phyloP scores from a whole-genome alignment of 2,797 vertebrate genomes.

The Diplodus sargus region DNA sequence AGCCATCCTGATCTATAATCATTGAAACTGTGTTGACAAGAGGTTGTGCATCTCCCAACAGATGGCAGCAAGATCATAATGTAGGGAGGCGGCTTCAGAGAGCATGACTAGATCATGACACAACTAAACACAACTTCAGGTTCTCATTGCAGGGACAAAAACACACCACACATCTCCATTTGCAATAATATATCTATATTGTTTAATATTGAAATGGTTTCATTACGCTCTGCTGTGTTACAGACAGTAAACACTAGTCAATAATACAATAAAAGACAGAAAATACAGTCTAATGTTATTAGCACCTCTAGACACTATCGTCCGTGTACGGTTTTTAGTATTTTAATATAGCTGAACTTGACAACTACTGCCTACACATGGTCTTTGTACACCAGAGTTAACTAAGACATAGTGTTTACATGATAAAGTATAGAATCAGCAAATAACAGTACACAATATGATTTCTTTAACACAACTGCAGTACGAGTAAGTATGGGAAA shows the following conservation, averaged over 20 bases:
- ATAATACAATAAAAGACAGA: constrained; percentile 87
- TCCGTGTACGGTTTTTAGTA: constrained; percentile 83
- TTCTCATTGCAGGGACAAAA: constrained; percentile 37
- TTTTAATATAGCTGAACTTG: constrained; percentile 81
- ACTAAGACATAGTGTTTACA: constrained; percentile 85
- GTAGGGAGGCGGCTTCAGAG: background rate
- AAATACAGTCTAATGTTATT: constrained; percentile 88
- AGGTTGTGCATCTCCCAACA: constrained; percentile 45
- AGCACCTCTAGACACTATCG: constrained; percentile 89
- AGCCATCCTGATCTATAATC: background rate
- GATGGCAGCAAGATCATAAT: constrained; percentile 59
- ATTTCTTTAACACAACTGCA: constrained; percentile 76
- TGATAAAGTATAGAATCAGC: constrained; percentile 81
- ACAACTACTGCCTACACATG: constrained; percentile 83
- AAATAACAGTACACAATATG: constrained; percentile 79
- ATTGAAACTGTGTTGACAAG: background rate
- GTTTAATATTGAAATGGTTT: constrained; percentile 87
- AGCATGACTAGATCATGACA: background rate
- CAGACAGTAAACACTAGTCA: constrained; percentile 87
- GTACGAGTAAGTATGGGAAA: constrained; percentile 63
- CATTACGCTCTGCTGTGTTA: constrained; percentile 83
- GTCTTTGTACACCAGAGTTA: constrained; percentile 83
- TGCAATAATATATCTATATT: constrained; percentile 84
- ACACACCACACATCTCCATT: constrained; percentile 60
- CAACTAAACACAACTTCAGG: background rate